phyloP scores from a whole-genome alignment of 1,140 invertebrate genomes.

The Subanguina moxae region DNA sequence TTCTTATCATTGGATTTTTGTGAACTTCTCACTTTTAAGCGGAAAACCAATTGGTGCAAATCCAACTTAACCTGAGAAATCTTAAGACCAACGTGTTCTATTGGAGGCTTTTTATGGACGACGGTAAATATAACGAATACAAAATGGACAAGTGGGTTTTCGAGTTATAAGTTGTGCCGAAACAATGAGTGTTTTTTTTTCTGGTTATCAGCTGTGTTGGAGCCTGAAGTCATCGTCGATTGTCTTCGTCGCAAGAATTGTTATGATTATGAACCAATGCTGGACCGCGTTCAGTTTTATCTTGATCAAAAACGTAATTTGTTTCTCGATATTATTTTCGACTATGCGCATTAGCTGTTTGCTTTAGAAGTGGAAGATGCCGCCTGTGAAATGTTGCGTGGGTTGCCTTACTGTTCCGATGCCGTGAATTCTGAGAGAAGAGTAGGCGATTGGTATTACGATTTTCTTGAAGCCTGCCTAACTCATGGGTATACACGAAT shows the following conservation, averaged over 20 bases:
- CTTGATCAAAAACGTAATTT: background rate
- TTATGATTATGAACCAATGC: background rate
- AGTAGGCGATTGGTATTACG: constrained; percentile 22
- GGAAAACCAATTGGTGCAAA: background rate
- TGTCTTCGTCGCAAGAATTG: constrained; percentile 3
- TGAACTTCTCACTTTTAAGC: background rate
- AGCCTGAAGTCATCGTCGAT: constrained; percentile 14
- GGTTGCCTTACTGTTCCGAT: constrained; percentile 22
- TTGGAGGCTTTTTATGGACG: background rate
- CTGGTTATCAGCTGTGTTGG: constrained; percentile 4
- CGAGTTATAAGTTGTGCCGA: too few relatives aligned
- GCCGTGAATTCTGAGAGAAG: background rate
- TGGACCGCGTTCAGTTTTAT: constrained; percentile 7
- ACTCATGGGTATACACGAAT: constrained; percentile 15
- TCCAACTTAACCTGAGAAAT: constrained; percentile 4
- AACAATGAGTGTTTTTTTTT: too few relatives aligned
- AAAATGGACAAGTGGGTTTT: constrained; percentile 14
- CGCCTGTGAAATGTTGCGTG: constrained; percentile 20
- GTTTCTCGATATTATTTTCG: background rate
- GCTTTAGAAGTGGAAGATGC: constrained; percentile 15
- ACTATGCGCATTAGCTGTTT: background rate
- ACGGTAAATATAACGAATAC: background rate
- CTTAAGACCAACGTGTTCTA: constrained; percentile 7
- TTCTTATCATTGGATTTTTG: background rate
- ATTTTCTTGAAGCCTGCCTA: constrained; percentile 29